Conservation (phyloP, 2,113 vertebrate species). For the Orientallactaga bullata region DNA sequence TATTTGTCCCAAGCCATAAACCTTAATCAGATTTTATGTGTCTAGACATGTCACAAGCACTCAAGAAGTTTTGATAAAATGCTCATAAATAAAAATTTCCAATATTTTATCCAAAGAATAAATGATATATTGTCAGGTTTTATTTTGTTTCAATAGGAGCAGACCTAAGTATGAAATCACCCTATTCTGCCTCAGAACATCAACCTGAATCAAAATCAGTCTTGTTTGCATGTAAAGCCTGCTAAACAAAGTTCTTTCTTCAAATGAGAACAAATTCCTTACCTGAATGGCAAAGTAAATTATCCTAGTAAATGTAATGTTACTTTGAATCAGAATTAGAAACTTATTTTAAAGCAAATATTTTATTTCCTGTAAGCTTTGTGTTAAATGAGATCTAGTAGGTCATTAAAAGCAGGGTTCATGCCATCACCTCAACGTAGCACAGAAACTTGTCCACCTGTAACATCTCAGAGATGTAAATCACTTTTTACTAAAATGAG, state of each 20-base stretch:
- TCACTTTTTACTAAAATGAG: not conserved
- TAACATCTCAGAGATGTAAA: not conserved
- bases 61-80: not conserved
- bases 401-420: not conserved
- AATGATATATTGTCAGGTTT: slow-evolving; percentile 17
- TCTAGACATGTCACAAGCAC: not conserved
- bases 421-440: not conserved
- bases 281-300: not conserved
- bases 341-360: not conserved
- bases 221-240: not conserved
- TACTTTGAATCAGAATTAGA: not conserved
- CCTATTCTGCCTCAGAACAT: slow-evolving; percentile 9
- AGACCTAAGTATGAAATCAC: not conserved
- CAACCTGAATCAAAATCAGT: slow-evolving; percentile 52
- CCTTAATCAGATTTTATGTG: too few species aligned
- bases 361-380: not conserved
- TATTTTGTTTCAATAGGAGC: not conserved
- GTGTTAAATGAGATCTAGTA: not conserved
- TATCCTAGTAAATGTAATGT: not conserved
- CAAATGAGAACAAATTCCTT: slow-evolving; percentile 49
- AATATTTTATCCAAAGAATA: not conserved
- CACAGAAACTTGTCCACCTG: not conserved
- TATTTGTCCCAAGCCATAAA: not conserved
- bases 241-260: slow-evolving; percentile 17
- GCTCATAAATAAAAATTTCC: slow-evolving; percentile 17